phyloP scores from a whole-genome alignment of 2,113 vertebrate species.

The Microcebus griseorufus region DNA sequence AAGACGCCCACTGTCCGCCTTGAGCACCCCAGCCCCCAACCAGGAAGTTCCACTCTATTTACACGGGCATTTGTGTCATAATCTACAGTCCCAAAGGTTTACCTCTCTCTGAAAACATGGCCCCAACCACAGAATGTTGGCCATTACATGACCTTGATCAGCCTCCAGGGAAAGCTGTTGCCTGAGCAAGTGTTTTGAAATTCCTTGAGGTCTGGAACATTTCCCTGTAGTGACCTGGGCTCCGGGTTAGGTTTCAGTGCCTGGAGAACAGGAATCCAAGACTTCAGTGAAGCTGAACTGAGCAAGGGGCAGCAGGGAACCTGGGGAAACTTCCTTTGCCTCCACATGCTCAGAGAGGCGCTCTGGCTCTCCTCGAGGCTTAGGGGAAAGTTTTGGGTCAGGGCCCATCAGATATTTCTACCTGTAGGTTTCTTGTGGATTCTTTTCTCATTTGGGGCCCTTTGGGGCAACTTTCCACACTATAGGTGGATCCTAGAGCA shows the following conservation, averaged over 20 bases:
- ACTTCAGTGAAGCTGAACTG: background rate
- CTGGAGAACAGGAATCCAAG: background rate
- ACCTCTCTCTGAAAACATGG: background rate
- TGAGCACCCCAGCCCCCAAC: rapidly evolving
- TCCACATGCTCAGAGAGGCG: background rate
- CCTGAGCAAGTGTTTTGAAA: background rate
- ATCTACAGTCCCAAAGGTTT: background rate
- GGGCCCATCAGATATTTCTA: background rate
- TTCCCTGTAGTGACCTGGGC: background rate
- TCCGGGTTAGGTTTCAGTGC: background rate
- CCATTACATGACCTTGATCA: background rate
- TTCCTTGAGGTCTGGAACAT: background rate
- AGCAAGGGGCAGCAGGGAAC: background rate
- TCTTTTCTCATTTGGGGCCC: background rate
- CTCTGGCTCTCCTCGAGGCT: background rate
- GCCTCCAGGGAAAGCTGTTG: background rate
- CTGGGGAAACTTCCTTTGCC: background rate
- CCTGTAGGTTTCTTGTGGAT: background rate
- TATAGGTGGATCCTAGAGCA: background rate
- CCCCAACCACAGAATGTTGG: background rate
- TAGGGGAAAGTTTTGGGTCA: background rate
- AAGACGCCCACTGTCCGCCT: rapidly evolving
- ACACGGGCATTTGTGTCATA: rapidly evolving
- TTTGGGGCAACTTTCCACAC: background rate
- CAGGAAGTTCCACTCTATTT: background rate